These are phyloP conservation scores for Diploscapter pachys DNA, from an alignment of 1,140 invertebrate species.

Conservation along the genomic window DNA sequence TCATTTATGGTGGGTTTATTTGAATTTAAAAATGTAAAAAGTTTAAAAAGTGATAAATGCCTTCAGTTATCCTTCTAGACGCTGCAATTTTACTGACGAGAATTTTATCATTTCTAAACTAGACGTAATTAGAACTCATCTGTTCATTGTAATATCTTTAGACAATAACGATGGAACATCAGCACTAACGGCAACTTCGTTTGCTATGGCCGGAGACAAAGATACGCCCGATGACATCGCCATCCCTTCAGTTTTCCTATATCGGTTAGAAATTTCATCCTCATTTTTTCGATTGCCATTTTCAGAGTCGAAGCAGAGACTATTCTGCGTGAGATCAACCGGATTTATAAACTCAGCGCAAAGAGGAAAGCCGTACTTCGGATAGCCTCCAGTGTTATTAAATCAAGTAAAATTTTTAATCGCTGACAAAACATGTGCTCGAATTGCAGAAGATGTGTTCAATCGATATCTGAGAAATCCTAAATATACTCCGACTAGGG, in stretches of 20 bases:
- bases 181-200: neutral
- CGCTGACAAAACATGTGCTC: neutral
- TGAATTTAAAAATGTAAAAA: constrained; percentile 32
- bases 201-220: constrained; percentile 28
- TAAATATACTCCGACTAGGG: neutral
- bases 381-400: neutral
- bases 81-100: constrained; percentile 83
- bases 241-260: constrained; percentile 19
- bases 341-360: constrained; percentile 7
- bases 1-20: constrained; percentile 69
- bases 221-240: constrained; percentile 20
- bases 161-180: neutral
- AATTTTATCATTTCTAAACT: constrained; percentile 73
- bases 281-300: no score
- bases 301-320: constrained; percentile 9
- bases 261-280: neutral
- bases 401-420: neutral
- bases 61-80: constrained; percentile 72
- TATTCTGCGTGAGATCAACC: neutral
- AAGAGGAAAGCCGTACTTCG: neutral
- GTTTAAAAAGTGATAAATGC: constrained; percentile 76
- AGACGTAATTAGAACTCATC: constrained; percentile 46
- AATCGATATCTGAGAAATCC: neutral
- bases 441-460: neutral
- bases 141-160: neutral